Evolutionary conservation across 2,888 invertebrate genomes (phyloP), one percentile per base, ranked within the genome.

Genomic region (Drosophila longiperda): DNA sequence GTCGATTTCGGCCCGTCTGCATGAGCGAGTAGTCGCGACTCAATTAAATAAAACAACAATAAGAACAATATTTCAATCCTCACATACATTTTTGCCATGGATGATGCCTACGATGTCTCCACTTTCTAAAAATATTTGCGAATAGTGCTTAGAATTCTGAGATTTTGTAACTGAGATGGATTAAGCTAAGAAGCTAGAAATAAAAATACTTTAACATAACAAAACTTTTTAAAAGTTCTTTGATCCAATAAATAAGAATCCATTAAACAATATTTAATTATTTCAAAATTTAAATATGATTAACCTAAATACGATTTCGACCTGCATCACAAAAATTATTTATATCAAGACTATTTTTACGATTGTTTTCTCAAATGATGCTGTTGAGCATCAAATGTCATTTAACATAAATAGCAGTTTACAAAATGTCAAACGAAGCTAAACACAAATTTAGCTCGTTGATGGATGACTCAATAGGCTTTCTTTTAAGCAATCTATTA

Each of bases 21-120:
- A 38, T 11, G 12, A 45, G 26, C 48, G 23, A 17, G 9, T 17
- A 15, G 23, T 40, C 60, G 57, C 32, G 15, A 54, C 20, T 61
- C 58, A 38, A 78, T 70, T 78, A 67, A 75, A n/a, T n/a, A n/a
- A n/a, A 65, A 57, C 62, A 75, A 82, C 55, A 74, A 59, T 6
- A 20, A 42, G 2, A 45, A 23, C 20, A 55, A 62, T 40, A 12
- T 26, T 63, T 20, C 71, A 63, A 79, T 42, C 42, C 17, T 3
- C 66, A 66, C 33, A 81, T 67, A 83, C 59, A 83, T 63, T 65
- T 73, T 60, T 61, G 6, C 68, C 73, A 77, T 72, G 61, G 29
- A 29, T 5, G 29, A 29, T 29, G 29, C 7, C 5, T 40, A 11
- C 42, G 20, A 42, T 20, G 42, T 11, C 0, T 20, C 12, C 4